Evolutionary conservation across 2,797 vertebrate species (phyloP).

Genomic region (Chaenodraco wilsoni): DNA sequence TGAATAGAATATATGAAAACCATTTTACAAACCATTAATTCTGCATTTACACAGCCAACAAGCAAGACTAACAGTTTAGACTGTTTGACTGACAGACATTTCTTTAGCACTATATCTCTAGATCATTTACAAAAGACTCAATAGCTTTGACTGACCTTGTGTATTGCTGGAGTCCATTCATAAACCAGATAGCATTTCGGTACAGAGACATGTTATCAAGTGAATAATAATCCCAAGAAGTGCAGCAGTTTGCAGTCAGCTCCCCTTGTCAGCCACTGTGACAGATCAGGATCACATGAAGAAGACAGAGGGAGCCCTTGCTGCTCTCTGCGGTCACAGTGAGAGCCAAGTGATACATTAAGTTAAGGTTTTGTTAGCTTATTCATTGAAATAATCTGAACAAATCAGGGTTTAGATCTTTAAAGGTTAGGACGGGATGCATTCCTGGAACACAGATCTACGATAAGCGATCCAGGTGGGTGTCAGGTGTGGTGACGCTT

Average conservation of each 20-base stretch:
- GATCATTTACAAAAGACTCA: slow-evolving; percentile 9
- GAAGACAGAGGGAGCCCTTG: background rate
- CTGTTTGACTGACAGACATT: background rate
- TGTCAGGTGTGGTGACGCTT: slow-evolving; percentile 44
- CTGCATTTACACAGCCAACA: background rate
- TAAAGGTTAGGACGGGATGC: background rate
- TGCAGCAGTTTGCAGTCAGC: background rate
- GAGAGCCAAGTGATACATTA: background rate
- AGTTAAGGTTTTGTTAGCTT: slow-evolving; percentile 18
- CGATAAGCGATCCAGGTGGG: slow-evolving; percentile 39
- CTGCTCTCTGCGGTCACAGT: slow-evolving; percentile 59
- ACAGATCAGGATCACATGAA: slow-evolving; percentile 51
- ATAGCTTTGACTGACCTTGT: slow-evolving; percentile 76
- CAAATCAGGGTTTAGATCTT: background rate
- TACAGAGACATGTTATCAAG: slow-evolving; percentile 78
- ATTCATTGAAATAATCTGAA: slow-evolving; percentile 13
- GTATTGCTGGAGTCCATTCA: slow-evolving; percentile 83
- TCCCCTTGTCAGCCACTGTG: slow-evolving; percentile 29
- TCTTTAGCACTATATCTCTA: background rate
- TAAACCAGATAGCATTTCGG: slow-evolving; percentile 81
- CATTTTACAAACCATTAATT: background rate
- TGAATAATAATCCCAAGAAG: slow-evolving; percentile 18
- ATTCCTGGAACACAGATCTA: background rate
- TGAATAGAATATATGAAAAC: slow-evolving; percentile 12
- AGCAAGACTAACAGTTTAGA: background rate